phyloP scores from a whole-genome alignment of 2,888 invertebrate genomes.

The Beris chalybata region DNA sequence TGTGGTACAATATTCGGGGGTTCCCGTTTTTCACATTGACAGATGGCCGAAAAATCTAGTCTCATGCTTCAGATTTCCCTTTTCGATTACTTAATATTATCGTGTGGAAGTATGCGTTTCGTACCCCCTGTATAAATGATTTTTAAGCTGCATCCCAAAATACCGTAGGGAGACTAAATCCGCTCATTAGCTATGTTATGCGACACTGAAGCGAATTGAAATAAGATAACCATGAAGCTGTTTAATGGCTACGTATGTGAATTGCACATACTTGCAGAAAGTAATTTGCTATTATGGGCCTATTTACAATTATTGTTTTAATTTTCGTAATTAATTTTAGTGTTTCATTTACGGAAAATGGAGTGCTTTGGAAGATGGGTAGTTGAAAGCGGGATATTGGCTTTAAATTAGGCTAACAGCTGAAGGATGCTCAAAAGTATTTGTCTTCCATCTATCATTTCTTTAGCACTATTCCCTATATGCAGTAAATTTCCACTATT shows the following conservation, averaged over 20 bases:
- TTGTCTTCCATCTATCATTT: no score
- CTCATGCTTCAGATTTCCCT: slow-evolving; percentile 32
- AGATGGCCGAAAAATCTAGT: slow-evolving; percentile 38
- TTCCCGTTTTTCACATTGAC: slow-evolving; percentile 31
- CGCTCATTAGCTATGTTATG: slow-evolving; percentile 28
- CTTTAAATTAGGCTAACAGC: no score
- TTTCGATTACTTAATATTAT: not conserved
- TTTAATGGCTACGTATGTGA: slow-evolving; percentile 2
- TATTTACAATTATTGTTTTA: slow-evolving; percentile 5
- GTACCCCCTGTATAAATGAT: slow-evolving; percentile 5
- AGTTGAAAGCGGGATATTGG: no score
- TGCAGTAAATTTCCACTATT: no score
- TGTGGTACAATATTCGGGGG: slow-evolving; percentile 6
- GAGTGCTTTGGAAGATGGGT: not conserved
- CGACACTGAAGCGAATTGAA: slow-evolving; percentile 25
- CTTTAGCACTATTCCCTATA: no score
- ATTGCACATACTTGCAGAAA: slow-evolving; percentile 12
- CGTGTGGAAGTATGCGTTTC: slow-evolving; percentile 25
- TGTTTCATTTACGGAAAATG: no score
- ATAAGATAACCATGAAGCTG: slow-evolving; percentile 26
- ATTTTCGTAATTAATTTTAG: no score
- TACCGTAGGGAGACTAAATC: slow-evolving; percentile 26
- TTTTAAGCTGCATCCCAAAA: not conserved
- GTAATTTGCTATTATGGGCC: slow-evolving; percentile 27
- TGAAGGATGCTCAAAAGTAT: no score